These are phyloP conservation scores for Lamellibrachia luymesi DNA, from an alignment of 1,140 invertebrate genomes.

Conservation along the genomic window DNA sequence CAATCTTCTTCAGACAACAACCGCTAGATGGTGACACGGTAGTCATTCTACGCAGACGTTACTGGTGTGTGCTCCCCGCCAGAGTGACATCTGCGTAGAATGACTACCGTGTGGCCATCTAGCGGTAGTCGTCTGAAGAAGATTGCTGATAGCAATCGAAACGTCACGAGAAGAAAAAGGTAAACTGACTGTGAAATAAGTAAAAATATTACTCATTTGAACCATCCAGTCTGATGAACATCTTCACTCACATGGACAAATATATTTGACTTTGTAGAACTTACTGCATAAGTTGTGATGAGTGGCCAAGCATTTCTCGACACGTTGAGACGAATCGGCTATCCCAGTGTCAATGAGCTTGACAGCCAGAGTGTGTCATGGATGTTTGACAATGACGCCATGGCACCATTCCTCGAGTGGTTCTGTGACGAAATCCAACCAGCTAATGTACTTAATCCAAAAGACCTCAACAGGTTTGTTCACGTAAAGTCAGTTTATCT, in stretches of 20 bases:
- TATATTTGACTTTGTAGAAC: neutral
- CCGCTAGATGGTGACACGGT: no score
- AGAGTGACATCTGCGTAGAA: no score
- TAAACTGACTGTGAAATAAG: no score
- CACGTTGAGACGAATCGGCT: constrained; percentile 42
- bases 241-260: neutral
- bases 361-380: constrained; percentile 44
- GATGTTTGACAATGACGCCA: constrained; percentile 48
- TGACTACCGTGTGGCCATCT: no score
- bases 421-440: constrained; percentile 43
- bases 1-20: no score
- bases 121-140: no score
- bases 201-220: no score
- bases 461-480: constrained; percentile 44
- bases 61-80: no score
- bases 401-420: constrained; percentile 48
- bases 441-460: constrained; percentile 38
- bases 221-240: no score
- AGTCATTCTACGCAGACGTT: no score
- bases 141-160: no score
- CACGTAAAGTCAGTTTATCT: neutral
- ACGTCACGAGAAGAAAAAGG: no score
- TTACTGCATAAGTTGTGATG: constrained; percentile 31
- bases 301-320: constrained; percentile 43
- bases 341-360: constrained; percentile 37